A percentile compares a stretch with the other conserved stretches of the same genome.
phyloP scores from a whole-genome alignment of 2,113 vertebrate species.

The Sciurus niger region DNA sequence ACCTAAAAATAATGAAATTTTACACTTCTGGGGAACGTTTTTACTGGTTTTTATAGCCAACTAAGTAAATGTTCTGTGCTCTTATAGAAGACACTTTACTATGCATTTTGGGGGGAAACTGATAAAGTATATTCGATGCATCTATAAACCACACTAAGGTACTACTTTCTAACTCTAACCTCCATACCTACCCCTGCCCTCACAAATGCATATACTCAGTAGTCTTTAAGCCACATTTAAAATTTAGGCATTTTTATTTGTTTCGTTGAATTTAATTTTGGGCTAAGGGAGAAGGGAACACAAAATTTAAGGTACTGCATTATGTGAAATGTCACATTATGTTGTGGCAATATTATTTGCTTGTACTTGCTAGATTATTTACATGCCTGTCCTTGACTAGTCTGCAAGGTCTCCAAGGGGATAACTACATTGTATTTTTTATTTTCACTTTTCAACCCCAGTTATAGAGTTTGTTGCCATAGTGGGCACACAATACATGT shows the following conservation, averaged over 20 bases:
- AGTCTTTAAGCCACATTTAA: constrained; percentile 31
- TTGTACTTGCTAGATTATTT: constrained; percentile 8
- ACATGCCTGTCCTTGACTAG: background rate
- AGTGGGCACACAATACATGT: background rate
- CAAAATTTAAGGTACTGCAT: constrained; percentile 23
- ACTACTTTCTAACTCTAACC: background rate
- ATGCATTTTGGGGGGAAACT: background rate
- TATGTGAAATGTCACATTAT: constrained; percentile 4
- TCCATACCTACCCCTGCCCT: background rate
- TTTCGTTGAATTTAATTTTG: constrained; percentile 60
- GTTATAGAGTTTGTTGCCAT: background rate
- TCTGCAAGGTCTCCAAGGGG: constrained; percentile 28
- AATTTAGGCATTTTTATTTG: constrained; percentile 52
- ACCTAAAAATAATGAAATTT: constrained; percentile 57
- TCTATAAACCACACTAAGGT: constrained; percentile 45
- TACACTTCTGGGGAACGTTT: background rate
- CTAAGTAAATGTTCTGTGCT: background rate
- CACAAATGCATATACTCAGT: background rate
- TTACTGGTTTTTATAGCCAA: background rate
- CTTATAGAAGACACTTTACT: constrained; percentile 42
- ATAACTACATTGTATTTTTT: constrained; percentile 22
- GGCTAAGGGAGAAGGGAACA: background rate
- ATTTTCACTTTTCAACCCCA: background rate
- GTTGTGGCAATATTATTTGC: constrained; percentile 48
- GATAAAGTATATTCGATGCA: background rate